Percentiles rank a stretch among this genome's conserved stretches.
phyloP scores from a whole-genome alignment of 2,888 invertebrate species.

The Selenia dentaria region DNA sequence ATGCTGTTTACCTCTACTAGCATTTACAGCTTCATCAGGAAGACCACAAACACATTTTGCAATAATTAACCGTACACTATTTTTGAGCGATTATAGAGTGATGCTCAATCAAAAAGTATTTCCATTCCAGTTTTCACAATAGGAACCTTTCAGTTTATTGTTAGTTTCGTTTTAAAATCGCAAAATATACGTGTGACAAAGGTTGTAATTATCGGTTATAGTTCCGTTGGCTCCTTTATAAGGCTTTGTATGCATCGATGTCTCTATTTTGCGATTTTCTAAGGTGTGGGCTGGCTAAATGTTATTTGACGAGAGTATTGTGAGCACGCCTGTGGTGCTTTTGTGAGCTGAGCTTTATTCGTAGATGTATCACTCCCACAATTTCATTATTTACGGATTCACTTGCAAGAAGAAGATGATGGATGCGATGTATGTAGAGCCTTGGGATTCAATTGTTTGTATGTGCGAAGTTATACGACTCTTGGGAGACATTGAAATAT shows the following conservation, averaged over 20 bases:
- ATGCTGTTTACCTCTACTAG: no score
- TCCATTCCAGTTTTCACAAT: slow-evolving; percentile 54
- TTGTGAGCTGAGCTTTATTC: slow-evolving; percentile 61
- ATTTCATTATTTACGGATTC: slow-evolving; percentile 72
- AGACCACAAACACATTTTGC: no score
- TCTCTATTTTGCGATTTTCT: slow-evolving; percentile 83
- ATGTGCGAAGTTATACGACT: slow-evolving; percentile 75
- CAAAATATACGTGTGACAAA: slow-evolving; percentile 68
- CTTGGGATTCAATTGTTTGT: slow-evolving; percentile 45
- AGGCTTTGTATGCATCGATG: slow-evolving; percentile 67
- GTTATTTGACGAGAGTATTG: slow-evolving; percentile 82
- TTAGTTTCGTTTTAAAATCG: slow-evolving; percentile 60
- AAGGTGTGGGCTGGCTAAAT: slow-evolving; percentile 83
- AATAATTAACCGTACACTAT: slow-evolving; percentile 19
- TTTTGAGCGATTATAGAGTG: slow-evolving; percentile 28
- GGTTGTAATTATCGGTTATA: slow-evolving; percentile 80
- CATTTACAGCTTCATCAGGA: no score
- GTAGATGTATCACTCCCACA: slow-evolving; percentile 79
- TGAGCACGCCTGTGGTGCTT: slow-evolving; percentile 75
- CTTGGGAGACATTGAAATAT: slow-evolving; percentile 50
- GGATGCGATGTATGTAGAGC: slow-evolving; percentile 57
- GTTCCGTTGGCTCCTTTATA: slow-evolving; percentile 69
- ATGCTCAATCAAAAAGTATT: slow-evolving; percentile 55
- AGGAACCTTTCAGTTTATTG: slow-evolving; percentile 50
- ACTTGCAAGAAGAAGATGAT: slow-evolving; percentile 74